These are phyloP conservation scores for Trinorchestia longiramus DNA, from an alignment of 1,140 invertebrate genomes.

Conservation along the genomic window DNA sequence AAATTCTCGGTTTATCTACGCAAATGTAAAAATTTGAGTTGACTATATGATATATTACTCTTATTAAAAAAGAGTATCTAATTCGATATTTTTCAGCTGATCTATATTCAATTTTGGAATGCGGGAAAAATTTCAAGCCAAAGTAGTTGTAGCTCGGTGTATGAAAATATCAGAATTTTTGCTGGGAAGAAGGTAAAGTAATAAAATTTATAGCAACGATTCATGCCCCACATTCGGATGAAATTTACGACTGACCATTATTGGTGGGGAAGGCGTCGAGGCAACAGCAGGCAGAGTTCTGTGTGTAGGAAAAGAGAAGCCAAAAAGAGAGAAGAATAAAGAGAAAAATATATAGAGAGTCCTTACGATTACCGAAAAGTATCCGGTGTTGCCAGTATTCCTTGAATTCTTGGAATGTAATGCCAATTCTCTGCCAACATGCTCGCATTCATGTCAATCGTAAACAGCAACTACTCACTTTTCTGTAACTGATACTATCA, in stretches of 20 bases:
- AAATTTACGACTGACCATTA: slow-evolving; percentile 67
- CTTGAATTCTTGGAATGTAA: not conserved
- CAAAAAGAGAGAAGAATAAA: slow-evolving; percentile 58
- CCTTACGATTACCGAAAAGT: not conserved
- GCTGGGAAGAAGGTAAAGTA: slow-evolving; percentile 62
- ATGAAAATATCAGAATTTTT: slow-evolving; percentile 2
- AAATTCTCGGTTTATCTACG: too few species aligned
- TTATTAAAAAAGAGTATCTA: too few species aligned
- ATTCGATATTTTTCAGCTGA: too few species aligned
- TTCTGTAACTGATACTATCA: not conserved
- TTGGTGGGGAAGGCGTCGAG: slow-evolving; percentile 56
- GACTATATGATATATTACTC: too few species aligned
- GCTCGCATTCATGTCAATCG: not conserved
- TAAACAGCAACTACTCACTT: not conserved
- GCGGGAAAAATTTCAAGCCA: not conserved
- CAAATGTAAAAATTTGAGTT: too few species aligned
- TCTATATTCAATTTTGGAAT: slow-evolving; percentile 42
- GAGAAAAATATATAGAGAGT: slow-evolving; percentile 66
- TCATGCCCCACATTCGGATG: slow-evolving; percentile 66
- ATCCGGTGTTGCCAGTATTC: not conserved
- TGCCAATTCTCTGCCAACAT: not conserved
- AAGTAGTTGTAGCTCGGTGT: not conserved
- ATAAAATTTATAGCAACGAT: slow-evolving; percentile 67
- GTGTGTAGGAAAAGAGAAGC: slow-evolving; percentile 65
- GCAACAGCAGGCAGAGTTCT: slow-evolving; percentile 48